Evolutionary conservation across 2,888 invertebrate genomes (phyloP).

Genomic region (Gibbula magus): DNA sequence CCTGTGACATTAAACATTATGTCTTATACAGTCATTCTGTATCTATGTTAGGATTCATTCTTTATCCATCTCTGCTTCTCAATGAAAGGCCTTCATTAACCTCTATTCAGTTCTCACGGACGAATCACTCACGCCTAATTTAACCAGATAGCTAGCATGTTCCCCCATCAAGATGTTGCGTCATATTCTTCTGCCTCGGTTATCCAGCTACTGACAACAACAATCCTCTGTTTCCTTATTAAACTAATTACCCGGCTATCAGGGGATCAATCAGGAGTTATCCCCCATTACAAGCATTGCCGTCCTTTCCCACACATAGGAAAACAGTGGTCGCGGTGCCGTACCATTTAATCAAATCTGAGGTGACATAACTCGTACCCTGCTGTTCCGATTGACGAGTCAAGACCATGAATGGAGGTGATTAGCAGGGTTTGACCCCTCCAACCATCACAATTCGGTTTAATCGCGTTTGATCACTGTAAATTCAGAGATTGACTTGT

Average conservation of each 20-base stretch:
- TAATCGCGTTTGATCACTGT: not conserved
- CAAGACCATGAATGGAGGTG: not conserved
- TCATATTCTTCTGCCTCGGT: not conserved
- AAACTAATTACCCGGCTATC: conserved; percentile 8
- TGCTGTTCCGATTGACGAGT: not conserved
- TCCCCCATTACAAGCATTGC: not conserved
- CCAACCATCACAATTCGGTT: not conserved
- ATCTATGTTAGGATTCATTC: no score
- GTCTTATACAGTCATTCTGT: no score
- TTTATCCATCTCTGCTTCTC: no score
- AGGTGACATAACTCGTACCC: not conserved
- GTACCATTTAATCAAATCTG: not conserved
- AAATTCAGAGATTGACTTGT: not conserved
- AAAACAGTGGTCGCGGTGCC: not conserved
- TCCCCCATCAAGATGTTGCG: not conserved
- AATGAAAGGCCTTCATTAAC: no score
- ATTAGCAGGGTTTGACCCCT: no score
- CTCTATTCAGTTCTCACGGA: not conserved
- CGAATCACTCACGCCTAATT: not conserved
- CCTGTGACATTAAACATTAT: no score
- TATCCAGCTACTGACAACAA: not conserved
- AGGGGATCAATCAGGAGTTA: not conserved
- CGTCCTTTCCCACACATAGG: not conserved
- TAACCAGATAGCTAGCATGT: not conserved
- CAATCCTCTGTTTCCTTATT: conserved; percentile 1